These are phyloP conservation scores for Synanthedon tipuliformis DNA, from an alignment of 2,888 invertebrate genomes.

Conservation along the genomic window DNA sequence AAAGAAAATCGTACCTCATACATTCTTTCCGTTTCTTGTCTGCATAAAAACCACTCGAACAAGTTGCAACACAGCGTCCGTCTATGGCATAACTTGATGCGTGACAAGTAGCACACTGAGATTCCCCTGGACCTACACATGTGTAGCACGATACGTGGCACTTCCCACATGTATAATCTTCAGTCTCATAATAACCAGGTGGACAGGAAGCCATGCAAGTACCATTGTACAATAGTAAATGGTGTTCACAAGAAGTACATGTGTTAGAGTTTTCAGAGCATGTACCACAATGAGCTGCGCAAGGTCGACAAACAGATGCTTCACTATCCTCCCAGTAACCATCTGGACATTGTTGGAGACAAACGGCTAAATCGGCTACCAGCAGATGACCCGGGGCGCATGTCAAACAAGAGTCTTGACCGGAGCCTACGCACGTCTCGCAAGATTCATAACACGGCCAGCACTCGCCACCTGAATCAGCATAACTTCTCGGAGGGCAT, in stretches of 20 bases:
- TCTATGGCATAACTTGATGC: conserved; percentile 77
- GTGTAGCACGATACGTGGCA: conserved; percentile 86
- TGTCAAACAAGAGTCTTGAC: conserved; percentile 86
- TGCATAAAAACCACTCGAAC: conserved; percentile 80
- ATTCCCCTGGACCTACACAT: conserved; percentile 81
- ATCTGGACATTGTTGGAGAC: conserved; percentile 89
- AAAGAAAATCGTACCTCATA: conserved; percentile 57
- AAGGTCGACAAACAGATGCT: conserved; percentile 83
- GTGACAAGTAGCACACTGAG: conserved; percentile 86
- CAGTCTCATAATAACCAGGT: conserved; percentile 83
- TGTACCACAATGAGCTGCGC: conserved; percentile 87
- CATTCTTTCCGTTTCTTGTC: conserved; percentile 85
- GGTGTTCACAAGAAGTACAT: conserved; percentile 90
- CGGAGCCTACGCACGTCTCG: conserved; percentile 88
- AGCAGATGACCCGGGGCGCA: conserved; percentile 87
- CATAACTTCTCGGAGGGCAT: conserved; percentile 87
- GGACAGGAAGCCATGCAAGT: conserved; percentile 89
- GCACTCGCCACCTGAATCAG: conserved; percentile 83
- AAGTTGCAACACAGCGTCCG: conserved; percentile 78
- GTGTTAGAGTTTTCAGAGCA: conserved; percentile 85
- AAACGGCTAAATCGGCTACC: conserved; percentile 86
- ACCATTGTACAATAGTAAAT: conserved; percentile 83
- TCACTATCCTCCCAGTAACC: conserved; percentile 86
- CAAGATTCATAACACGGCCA: conserved; percentile 92
- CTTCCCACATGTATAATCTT: conserved; percentile 85